phyloP scores from a whole-genome alignment of 2,113 vertebrate genomes.

The Alectura lathami region DNA sequence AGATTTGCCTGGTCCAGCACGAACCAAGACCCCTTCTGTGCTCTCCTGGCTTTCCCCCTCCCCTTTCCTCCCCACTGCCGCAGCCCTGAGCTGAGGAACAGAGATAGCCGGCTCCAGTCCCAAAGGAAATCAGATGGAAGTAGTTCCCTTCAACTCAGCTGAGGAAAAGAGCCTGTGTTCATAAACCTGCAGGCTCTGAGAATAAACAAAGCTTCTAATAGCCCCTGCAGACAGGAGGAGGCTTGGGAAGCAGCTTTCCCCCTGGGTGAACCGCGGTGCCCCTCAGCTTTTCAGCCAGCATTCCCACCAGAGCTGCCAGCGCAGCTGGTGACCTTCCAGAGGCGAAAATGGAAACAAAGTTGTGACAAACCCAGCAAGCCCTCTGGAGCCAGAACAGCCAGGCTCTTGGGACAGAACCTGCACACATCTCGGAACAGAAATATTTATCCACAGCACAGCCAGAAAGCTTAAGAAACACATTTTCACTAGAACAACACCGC shows the following conservation, averaged over 20 bases:
- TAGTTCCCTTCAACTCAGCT: constrained; percentile 57
- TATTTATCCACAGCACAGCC: background rate
- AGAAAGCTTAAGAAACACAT: background rate
- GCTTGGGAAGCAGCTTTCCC: background rate
- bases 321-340: background rate
- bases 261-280: background rate
- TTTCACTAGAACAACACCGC: background rate
- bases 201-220: constrained; percentile 51
- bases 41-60: background rate
- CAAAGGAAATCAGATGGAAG: constrained; percentile 66
- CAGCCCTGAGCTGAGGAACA: background rate
- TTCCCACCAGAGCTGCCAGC: background rate
- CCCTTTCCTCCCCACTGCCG: background rate
- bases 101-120: constrained; percentile 7
- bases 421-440: background rate
- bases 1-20: background rate
- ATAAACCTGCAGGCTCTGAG: constrained; percentile 38
- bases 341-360: background rate
- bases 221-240: background rate
- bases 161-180: constrained; percentile 47
- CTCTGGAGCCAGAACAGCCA: background rate
- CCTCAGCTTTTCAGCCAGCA: background rate
- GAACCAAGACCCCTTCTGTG: background rate
- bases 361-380: background rate
- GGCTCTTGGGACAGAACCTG: background rate